Evolutionary conservation across 92 coral and sea anemone genomes (phyloP), one percentile per base, ranked within the genome.

Genomic region (Palythoa grandis): DNA sequence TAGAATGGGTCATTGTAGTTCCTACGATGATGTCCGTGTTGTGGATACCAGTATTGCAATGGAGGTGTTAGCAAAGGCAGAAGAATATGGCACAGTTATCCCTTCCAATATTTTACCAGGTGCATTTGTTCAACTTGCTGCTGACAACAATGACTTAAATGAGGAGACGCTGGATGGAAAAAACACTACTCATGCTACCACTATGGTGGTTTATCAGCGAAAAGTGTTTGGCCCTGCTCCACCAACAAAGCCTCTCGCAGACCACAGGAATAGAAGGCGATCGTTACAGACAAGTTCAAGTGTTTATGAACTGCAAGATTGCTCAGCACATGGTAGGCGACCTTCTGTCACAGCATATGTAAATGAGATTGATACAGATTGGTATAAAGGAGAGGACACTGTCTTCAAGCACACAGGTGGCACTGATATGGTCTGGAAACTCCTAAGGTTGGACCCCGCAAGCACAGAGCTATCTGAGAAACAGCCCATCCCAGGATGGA

Each of bases 1-100:
- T 72, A 58, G 90, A 72, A 72, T 86, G 88, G 84, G 92, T 23
- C 92, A 87, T 74, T 78, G 86, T n/a, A 53, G 68, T n/a, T 82
- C 83, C 38, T 88, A 82, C 56, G 91, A 88, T 39, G 87, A 88
- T 63, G 58, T 88, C 54, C 84, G 77, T 35, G 88, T 77, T 29
- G 88, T 88, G 22, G 54, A 83, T 75, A 88, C 87, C 11, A 87
- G 82, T 79, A 70, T 89, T 57, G 88, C 91, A 43, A 67, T 35
- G 85, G 91, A 88, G 23, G 88, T 88, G 7, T 0, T 52, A 15
- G 89, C 89, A 58, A 67, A 77, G 54, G 89, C 40, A 47, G 83
- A 86, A 47, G 86, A 38, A 15, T 69, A 38, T 66, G 86, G 89
- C 8, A 77, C 89, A 19, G 84, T 86, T 8, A 67, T 65, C 13